A percentile compares a stretch with the other conserved stretches of the same genome.
phyloP scores from a whole-genome alignment of 2,888 invertebrate species.

The Bruchidius siliquastri region DNA sequence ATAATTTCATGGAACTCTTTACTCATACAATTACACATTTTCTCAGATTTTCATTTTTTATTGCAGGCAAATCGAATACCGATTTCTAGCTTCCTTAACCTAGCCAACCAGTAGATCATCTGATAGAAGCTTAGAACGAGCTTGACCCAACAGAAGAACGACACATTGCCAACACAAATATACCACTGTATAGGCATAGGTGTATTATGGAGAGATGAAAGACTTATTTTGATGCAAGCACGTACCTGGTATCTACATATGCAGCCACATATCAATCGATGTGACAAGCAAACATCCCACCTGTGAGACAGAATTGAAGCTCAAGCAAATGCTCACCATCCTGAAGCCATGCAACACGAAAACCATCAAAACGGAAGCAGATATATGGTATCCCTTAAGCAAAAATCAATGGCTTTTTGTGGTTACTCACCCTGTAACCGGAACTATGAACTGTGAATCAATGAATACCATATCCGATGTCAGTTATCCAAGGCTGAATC shows the following conservation, averaged over 20 bases:
- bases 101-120: no score
- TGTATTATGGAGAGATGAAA: constrained; percentile 9
- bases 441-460: constrained; percentile 1
- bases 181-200: no score
- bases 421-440: constrained; percentile 1
- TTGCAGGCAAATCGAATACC: no score
- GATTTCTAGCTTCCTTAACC: no score
- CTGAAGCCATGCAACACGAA: constrained; percentile 3
- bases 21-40: no score
- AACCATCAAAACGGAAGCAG: constrained; percentile 1
- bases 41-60: no score
- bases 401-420: constrained; percentile 5
- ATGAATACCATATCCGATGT: background rate
- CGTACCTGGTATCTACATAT: constrained; percentile 4
- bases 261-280: constrained; percentile 6
- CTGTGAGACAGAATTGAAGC: constrained; percentile 12
- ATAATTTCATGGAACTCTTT: no score
- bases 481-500: constrained; percentile 1
- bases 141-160: no score
- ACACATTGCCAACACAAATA: no score
- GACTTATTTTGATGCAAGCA: constrained; percentile 1
- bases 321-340: background rate
- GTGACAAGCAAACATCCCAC: constrained; percentile 7
- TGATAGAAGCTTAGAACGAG: no score
- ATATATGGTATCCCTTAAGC: constrained; percentile 4